Conservation (phyloP, 2,113 vertebrate species). For the Cepphus grylle region DNA sequence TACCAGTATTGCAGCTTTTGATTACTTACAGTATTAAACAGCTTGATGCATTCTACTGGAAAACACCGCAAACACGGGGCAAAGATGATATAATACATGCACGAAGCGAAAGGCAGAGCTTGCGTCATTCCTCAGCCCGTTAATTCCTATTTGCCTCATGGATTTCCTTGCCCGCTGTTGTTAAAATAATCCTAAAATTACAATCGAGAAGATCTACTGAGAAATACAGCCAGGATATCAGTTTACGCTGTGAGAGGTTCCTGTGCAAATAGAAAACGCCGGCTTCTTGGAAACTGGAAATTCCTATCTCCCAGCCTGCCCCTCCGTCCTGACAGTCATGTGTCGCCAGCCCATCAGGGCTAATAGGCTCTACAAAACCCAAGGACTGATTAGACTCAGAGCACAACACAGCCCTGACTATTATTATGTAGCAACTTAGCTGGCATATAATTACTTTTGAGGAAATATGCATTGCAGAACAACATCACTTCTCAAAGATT, state of each 20-base stretch:
- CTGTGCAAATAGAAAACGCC: background rate
- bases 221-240: conserved; percentile 17
- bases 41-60: background rate
- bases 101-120: background rate
- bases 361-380: conserved; percentile 29
- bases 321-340: background rate
- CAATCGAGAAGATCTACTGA: background rate
- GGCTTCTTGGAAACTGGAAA: background rate
- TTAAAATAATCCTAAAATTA: conserved; percentile 45
- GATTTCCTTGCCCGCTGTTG: background rate
- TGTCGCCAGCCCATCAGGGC: conserved; percentile 18
- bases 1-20: background rate
- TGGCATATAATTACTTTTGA: conserved; percentile 66
- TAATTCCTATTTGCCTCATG: background rate
- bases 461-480: conserved; percentile 62
- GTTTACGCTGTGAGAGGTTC: background rate
- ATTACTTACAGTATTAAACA: background rate
- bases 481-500: conserved; percentile 68
- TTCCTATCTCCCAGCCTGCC: conserved; percentile 3
- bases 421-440: conserved; percentile 59
- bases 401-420: conserved; percentile 37
- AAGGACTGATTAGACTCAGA: conserved; percentile 18
- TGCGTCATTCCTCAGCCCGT: background rate
- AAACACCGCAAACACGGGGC: background rate
- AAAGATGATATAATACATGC: background rate